Evolutionary conservation across 2,888 invertebrate species (phyloP).

Genomic region (Gastrophysa polygoni): DNA sequence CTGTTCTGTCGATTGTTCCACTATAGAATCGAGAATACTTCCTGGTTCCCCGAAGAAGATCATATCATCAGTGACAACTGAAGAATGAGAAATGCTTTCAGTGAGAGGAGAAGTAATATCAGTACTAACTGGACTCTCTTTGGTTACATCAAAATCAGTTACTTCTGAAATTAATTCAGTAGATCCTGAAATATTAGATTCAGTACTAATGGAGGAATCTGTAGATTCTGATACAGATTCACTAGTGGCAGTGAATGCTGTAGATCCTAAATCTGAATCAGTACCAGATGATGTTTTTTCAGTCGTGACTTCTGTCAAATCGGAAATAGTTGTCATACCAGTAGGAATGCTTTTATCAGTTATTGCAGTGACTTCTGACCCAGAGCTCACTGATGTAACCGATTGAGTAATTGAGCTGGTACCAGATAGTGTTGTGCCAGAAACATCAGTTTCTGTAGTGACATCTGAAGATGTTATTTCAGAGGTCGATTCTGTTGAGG

Average conservation of each 20-base stretch:
- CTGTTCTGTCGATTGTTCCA: too few species aligned
- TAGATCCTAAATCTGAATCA: neutral
- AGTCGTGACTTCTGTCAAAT: too few species aligned
- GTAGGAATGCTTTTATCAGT: too few species aligned
- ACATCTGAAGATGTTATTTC: neutral
- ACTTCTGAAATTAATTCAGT: conserved; percentile 15
- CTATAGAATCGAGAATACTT: too few species aligned
- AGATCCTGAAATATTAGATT: neutral
- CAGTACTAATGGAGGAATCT: neutral
- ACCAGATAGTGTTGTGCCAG: neutral
- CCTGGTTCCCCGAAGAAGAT: too few species aligned
- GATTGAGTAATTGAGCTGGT: neutral
- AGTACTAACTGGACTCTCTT: too few species aligned
- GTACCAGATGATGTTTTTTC: too few species aligned
- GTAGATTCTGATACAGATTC: too few species aligned
- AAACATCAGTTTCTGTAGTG: neutral
- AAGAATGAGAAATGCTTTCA: too few species aligned
- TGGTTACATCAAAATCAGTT: neutral
- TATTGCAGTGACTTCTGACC: neutral
- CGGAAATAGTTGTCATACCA: too few species aligned
- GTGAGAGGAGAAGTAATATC: too few species aligned
- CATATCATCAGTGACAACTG: too few species aligned
- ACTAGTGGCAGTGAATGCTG: conserved; percentile 8
- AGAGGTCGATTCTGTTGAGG: neutral
- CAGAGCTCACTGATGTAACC: neutral